Base-by-base conservation (phyloP, 2,797 vertebrate species). In the Darevskia nairensis region DNA sequence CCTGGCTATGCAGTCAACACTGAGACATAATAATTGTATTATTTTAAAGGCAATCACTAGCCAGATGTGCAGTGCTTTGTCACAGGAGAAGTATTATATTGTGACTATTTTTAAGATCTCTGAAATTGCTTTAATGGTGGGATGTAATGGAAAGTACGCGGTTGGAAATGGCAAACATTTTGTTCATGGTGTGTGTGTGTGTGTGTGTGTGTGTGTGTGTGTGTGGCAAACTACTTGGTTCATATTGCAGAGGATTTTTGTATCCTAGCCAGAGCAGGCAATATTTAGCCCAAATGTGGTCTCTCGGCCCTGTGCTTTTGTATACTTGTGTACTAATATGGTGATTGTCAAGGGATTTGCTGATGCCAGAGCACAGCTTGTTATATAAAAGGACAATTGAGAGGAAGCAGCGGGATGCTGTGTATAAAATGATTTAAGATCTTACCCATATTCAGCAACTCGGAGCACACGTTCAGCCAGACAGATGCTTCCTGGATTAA, bases 401-500 rank as follows among this genome's bases (percentile, higher is more conserved):
- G 82, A 91, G 92, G 84, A 91, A 95, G 89, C 74, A 23, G 76
- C 76, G 88, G 76, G 64, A 86, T 94, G 72, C 89, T 84, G 91
- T 89, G 82, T 78, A 2, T 76, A 87, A 91, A 90, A 82, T 0
- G 1, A 88, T 92, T 39, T 69, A 85, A 90, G 77, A 69, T 79
- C 84, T 85, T 90, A 71, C 61, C 85, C 93, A 50, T 0, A 1
- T 78, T 90, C 88, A 89, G 86, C 64, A 75, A 77, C 32, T 68
- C 85, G 29, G 88, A 90, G 80, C 0, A 0, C 8, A 0, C 0
- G 78, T 91, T 85, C 46, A 39, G 74, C 75, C 90, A 92, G 80
- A 15, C 93, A 92, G 89, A 94, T 94, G 84, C 89, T 93, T 93
- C 92, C 93, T 92, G 93, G 86, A 72, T 83, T 32, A 5, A 44